Conservation (phyloP, 2,113 vertebrate genomes). For the Calypte anna region DNA sequence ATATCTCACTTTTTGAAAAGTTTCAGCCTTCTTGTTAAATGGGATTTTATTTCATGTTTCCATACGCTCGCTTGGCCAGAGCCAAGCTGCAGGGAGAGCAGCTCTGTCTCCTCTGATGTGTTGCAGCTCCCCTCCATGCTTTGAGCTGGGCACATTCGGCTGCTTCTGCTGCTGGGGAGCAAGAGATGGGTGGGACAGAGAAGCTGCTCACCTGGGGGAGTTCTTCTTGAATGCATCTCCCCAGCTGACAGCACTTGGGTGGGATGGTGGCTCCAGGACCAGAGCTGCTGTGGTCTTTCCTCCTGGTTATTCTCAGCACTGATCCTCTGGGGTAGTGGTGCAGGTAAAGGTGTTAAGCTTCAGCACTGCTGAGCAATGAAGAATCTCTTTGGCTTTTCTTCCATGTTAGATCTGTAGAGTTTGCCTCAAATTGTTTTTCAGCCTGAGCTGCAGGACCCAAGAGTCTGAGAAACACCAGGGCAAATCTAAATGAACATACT, state of each 20-base stretch:
- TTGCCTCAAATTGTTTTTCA: neutral
- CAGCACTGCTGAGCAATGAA: neutral
- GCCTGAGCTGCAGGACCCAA: neutral
- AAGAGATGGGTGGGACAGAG: neutral
- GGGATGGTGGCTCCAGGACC: neutral
- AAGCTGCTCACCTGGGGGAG: neutral
- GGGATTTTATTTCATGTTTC: neutral
- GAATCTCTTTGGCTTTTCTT: neutral
- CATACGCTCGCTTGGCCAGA: rapidly evolving
- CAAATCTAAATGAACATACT: neutral
- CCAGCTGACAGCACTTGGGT: neutral
- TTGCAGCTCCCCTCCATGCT: neutral
- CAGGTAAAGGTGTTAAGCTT: neutral
- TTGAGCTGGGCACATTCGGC: neutral
- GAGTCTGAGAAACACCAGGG: neutral
- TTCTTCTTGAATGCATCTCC: neutral
- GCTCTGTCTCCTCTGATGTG: neutral
- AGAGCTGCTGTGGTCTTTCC: neutral
- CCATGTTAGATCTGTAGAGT: rapidly evolving
- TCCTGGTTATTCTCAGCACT: neutral
- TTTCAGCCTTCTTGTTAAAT: neutral
- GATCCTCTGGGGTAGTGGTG: neutral
- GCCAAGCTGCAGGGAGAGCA: neutral
- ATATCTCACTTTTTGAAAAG: neutral
- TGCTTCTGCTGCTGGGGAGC: rapidly evolving